Percentiles rank a stretch among this genome's conserved stretches.
Evolutionary conservation across 2,888 invertebrate genomes (phyloP).

Genomic region (Athripsodes cinereus): DNA sequence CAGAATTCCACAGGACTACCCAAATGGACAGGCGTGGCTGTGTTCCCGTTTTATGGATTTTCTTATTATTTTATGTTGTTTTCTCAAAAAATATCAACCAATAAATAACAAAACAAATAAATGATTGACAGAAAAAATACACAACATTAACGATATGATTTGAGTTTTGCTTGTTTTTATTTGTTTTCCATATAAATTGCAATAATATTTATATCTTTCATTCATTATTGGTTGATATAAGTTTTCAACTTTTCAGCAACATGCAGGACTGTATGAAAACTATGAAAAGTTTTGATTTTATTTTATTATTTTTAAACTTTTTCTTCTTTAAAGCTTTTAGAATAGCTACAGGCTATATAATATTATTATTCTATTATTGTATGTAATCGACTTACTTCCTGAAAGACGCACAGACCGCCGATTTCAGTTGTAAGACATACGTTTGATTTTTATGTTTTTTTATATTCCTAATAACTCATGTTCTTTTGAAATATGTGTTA

Average conservation of each 20-base stretch:
- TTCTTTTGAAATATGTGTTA: too few species aligned
- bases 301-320: slow-evolving; percentile 3
- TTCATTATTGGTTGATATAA: background rate
- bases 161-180: too few species aligned
- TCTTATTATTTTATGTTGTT: slow-evolving; percentile 15
- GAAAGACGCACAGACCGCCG: slow-evolving; percentile 23
- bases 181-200: too few species aligned
- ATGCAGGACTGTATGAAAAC: slow-evolving; percentile 40
- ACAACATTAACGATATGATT: too few species aligned
- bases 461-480: too few species aligned
- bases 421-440: background rate
- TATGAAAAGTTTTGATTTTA: slow-evolving; percentile 33
- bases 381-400: background rate
- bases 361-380: background rate
- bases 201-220: too few species aligned
- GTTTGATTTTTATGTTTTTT: too few species aligned
- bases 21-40: slow-evolving; percentile 33
- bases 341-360: slow-evolving; percentile 5
- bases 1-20: slow-evolving; percentile 27
- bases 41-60: slow-evolving; percentile 30
- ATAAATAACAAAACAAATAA: background rate
- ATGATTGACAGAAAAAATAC: too few species aligned
- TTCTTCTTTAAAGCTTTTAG: slow-evolving; percentile 23
- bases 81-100: slow-evolving; percentile 1
- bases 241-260: slow-evolving; percentile 14